phyloP scores from a whole-genome alignment of 1,140 invertebrate genomes.

The Drosophila ananassae region DNA sequence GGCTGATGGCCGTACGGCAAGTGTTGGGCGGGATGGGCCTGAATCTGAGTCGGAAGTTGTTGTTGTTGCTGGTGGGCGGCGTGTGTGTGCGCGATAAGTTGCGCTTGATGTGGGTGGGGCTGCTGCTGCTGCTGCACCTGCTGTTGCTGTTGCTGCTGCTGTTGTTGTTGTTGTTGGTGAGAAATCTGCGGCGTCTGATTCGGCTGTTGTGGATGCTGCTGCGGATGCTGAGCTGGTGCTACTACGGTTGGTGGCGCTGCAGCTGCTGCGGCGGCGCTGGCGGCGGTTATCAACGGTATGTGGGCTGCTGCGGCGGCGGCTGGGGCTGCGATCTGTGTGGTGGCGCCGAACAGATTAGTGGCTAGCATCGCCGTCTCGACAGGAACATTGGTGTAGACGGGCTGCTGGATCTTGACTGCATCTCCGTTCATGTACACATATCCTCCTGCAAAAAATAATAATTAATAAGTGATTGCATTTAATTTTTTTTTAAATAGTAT shows the following conservation, averaged over 20 bases:
- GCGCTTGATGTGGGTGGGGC: conserved; percentile 57
- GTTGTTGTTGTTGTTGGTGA: conserved; percentile 21
- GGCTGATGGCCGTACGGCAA: conserved; percentile 64
- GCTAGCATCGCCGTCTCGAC: conserved; percentile 83
- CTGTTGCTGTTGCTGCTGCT: conserved; percentile 35
- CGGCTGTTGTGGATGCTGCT: conserved; percentile 43
- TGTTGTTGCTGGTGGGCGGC: conserved; percentile 64
- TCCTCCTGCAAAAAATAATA: conserved; percentile 58
- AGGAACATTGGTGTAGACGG: conserved; percentile 82
- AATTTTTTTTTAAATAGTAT: neutral
- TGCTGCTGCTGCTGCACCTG: conserved; percentile 35
- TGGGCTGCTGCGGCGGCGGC: conserved; percentile 73
- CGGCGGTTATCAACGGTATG: conserved; percentile 78
- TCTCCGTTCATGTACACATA: conserved; percentile 84
- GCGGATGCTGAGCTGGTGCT: conserved; percentile 38
- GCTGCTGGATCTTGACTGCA: conserved; percentile 80
- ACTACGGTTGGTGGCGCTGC: conserved; percentile 55
- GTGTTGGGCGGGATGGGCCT: conserved; percentile 59
- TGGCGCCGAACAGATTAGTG: conserved; percentile 74
- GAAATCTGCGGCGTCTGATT: conserved; percentile 31
- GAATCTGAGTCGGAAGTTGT: conserved; percentile 45
- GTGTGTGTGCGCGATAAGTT: conserved; percentile 60
- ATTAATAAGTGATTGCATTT: neutral
- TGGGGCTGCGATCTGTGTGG: conserved; percentile 79
- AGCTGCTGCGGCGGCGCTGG: conserved; percentile 45